A percentile compares a stretch with the other conserved stretches of the same genome.
Conservation (phyloP, 2,113 vertebrate genomes). For the Agelaius tricolor region DNA sequence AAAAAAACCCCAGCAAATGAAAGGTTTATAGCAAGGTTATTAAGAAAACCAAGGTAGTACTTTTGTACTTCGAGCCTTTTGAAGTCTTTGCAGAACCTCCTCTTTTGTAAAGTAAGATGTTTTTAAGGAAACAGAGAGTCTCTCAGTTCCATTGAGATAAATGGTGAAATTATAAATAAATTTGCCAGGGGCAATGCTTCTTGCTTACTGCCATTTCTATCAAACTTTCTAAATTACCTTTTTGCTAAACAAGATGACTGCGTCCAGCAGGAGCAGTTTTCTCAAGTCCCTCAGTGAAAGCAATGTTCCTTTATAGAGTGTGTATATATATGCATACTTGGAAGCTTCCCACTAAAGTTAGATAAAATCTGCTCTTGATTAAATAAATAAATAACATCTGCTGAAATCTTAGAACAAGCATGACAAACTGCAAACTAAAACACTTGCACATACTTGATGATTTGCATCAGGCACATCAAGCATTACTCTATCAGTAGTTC, state of each 20-base stretch:
- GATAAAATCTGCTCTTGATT: slow-evolving; percentile 42
- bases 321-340: not conserved
- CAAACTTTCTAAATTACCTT: not conserved
- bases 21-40: not conserved
- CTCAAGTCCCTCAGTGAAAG: not conserved
- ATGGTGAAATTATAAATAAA: not conserved
- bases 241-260: not conserved
- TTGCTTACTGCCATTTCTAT: not conserved
- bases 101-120: not conserved
- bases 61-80: not conserved
- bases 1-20: not conserved
- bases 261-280: not conserved
- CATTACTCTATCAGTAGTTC: not conserved
- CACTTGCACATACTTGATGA: not conserved
- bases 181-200: not conserved
- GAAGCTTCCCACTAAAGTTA: slow-evolving; percentile 57
- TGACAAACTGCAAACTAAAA: not conserved
- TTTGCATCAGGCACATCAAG: not conserved
- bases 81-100: not conserved
- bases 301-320: not conserved
- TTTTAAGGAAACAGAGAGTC: not conserved
- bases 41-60: not conserved
- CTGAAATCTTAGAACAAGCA: slow-evolving; percentile 2
- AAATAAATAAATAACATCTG: slow-evolving; percentile 45
- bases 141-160: not conserved